Evolutionary conservation across 2,113 vertebrate species (phyloP).

Genomic region (Synchiropus splendidus): DNA sequence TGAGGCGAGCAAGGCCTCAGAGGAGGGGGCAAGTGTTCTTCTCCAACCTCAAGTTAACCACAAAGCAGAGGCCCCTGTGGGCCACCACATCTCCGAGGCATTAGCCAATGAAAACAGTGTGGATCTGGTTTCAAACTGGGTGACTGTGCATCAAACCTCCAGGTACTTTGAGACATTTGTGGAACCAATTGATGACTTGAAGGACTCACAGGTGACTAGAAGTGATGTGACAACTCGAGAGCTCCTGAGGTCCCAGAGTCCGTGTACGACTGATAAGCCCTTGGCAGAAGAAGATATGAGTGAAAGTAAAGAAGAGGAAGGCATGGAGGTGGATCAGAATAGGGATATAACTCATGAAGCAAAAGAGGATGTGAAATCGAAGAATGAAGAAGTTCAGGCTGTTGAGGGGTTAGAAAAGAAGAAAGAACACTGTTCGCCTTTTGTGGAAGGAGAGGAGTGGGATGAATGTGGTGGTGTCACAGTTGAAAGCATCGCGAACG

Average conservation of each 20-base stretch:
- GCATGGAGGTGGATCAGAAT: too few relatives aligned
- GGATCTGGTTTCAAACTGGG: conserved; percentile 63
- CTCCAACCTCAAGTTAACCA: conserved; percentile 35
- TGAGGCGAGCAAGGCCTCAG: conserved; percentile 37
- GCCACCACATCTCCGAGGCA: conserved; percentile 7
- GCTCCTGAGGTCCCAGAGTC: conserved; percentile 6
- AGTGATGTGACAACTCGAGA: conserved; percentile 3
- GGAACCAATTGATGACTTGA: conserved; percentile 59
- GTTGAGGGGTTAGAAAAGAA: too few relatives aligned
- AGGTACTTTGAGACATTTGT: conserved; percentile 63
- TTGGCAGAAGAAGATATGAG: neutral
- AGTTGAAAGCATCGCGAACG: too few relatives aligned
- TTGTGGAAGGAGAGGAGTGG: neutral
- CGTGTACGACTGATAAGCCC: neutral
- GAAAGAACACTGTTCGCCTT: too few relatives aligned
- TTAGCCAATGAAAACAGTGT: conserved; percentile 24
- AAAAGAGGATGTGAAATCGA: too few relatives aligned
- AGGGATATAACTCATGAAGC: too few relatives aligned
- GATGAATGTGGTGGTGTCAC: too few relatives aligned
- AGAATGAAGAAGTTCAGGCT: too few relatives aligned
- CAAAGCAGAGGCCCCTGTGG: neutral
- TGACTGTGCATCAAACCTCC: conserved; percentile 53
- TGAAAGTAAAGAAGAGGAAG: too few relatives aligned
- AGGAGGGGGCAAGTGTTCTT: conserved; percentile 45
- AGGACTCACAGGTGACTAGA: conserved; percentile 1